A percentile compares a stretch with the other conserved stretches of the same genome.
These are phyloP conservation scores for Himalopsyche phryganea DNA, from an alignment of 1,140 invertebrate genomes.

Conservation along the genomic window DNA sequence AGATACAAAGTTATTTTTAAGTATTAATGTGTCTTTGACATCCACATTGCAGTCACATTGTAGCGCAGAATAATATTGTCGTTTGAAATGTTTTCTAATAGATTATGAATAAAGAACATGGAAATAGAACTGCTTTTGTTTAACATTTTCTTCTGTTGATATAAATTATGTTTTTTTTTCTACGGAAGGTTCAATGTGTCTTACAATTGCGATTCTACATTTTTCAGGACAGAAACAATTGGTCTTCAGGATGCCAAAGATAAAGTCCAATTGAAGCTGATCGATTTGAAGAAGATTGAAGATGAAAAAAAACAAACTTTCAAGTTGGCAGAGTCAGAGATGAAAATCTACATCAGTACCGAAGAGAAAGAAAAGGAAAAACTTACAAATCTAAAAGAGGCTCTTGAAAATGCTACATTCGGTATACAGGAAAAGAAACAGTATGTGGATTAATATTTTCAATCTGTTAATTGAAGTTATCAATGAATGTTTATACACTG, in stretches of 20 bases:
- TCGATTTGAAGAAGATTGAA: constrained; percentile 65
- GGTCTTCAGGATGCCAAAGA: constrained; percentile 66
- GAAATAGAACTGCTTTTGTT: too few species aligned
- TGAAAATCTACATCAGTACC: constrained; percentile 76
- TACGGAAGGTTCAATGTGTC: too few species aligned
- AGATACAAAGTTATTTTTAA: too few species aligned
- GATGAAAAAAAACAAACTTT: constrained; percentile 72
- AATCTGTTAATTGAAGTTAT: neutral
- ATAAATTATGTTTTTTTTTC: too few species aligned
- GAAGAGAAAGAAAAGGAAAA: constrained; percentile 75
- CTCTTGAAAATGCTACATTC: constrained; percentile 44
- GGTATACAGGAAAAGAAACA: constrained; percentile 51
- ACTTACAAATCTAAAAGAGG: constrained; percentile 59
- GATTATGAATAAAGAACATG: too few species aligned
- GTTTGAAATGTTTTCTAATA: too few species aligned
- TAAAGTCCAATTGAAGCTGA: constrained; percentile 61
- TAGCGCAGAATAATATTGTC: too few species aligned
- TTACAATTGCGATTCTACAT: too few species aligned
- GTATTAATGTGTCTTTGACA: too few species aligned
- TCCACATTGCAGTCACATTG: too few species aligned
- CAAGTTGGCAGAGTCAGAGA: constrained; percentile 74
- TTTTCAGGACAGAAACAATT: constrained; percentile 52
- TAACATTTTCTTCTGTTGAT: too few species aligned
- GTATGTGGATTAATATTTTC: constrained; percentile 38
- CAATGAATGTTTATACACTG: too few species aligned